phyloP scores from a whole-genome alignment of 2,797 vertebrate genomes.

The Trachops cirrhosus region DNA sequence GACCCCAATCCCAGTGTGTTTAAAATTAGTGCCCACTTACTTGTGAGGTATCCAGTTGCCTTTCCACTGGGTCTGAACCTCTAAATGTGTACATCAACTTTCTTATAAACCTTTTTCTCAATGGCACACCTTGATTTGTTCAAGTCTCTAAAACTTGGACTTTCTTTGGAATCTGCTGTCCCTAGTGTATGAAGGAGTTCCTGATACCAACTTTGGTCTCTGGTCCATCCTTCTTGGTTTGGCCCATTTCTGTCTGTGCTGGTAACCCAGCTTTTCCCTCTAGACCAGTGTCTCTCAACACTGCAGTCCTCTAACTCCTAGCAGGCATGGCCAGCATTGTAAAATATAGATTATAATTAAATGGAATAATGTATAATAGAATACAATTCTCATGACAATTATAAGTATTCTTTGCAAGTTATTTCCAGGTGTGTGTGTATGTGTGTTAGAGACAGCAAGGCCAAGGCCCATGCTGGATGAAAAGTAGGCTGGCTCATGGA shows the following conservation, averaged over 20 bases:
- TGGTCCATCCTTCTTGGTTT: not conserved
- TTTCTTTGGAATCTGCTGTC: not conserved
- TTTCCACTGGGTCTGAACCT: not conserved
- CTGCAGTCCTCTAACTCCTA: not conserved
- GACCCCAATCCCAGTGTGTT: accelerated
- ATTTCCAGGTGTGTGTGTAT: not conserved
- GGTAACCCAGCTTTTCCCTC: not conserved
- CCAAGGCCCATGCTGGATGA: not conserved
- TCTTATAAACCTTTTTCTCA: not conserved
- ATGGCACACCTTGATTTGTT: not conserved
- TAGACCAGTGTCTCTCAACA: not conserved
- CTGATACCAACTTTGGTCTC: not conserved
- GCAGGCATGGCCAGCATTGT: not conserved
- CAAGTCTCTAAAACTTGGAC: not conserved
- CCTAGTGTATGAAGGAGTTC: not conserved
- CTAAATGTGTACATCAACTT: not conserved
- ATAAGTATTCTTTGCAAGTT: not conserved
- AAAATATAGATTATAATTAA: not conserved
- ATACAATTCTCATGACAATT: not conserved
- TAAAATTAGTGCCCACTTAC: not conserved
- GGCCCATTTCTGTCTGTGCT: not conserved
- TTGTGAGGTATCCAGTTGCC: not conserved
- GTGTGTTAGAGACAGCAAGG: not conserved
- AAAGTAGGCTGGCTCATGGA: not conserved
- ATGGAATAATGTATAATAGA: not conserved